These are phyloP conservation scores for Pinna nobilis DNA, from an alignment of 1,140 invertebrate genomes.

Conservation along the genomic window DNA sequence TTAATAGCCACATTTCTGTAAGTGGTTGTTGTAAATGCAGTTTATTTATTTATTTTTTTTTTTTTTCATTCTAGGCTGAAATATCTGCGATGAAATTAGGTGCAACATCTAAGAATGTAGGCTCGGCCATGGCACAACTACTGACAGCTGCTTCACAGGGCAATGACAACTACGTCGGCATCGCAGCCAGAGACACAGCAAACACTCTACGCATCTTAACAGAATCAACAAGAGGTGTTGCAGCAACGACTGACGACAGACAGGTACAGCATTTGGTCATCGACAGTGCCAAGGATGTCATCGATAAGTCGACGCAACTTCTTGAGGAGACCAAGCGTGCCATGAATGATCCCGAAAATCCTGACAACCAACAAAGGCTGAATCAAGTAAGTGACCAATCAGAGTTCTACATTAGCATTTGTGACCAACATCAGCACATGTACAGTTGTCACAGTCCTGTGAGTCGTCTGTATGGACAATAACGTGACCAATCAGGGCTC, in stretches of 20 bases:
- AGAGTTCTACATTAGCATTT: too few species aligned
- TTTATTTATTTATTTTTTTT: too few species aligned
- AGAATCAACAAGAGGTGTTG: conserved; percentile 83
- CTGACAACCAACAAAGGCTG: conserved; percentile 79
- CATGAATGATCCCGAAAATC: conserved; percentile 79
- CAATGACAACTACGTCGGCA: conserved; percentile 89
- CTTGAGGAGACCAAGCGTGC: conserved; percentile 86
- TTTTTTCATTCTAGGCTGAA: conserved; percentile 80
- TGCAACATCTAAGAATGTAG: conserved; percentile 81
- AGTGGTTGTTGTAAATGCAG: too few species aligned
- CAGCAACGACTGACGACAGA: conserved; percentile 79
- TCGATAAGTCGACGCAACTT: conserved; percentile 83
- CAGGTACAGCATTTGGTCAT: conserved; percentile 78
- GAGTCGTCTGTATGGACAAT: too few species aligned
- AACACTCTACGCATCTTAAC: conserved; percentile 82
- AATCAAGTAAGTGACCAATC: too few species aligned
- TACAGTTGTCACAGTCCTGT: too few species aligned
- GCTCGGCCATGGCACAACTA: conserved; percentile 85
- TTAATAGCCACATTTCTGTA: too few species aligned
- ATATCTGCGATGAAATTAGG: conserved; percentile 84
- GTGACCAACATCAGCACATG: too few species aligned
- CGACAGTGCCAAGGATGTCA: conserved; percentile 83
- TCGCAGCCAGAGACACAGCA: conserved; percentile 87
- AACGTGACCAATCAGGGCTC: too few species aligned
- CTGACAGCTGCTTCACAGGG: conserved; percentile 89